Base-by-base conservation (phyloP, 1,140 invertebrate species). In the Zaprionus ghesquierei region DNA sequence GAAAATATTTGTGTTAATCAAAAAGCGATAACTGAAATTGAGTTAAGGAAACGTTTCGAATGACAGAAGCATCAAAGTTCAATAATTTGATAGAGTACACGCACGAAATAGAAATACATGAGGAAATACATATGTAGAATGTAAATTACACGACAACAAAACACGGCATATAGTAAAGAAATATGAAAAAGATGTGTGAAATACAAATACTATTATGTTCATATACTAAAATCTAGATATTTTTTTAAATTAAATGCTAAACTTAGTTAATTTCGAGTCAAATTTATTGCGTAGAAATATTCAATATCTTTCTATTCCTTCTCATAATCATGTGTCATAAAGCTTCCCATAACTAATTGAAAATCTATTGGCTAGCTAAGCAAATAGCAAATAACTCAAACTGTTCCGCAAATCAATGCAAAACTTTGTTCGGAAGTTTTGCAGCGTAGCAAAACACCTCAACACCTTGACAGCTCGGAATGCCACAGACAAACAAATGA, bases 391-490 rank as follows among this genome's bases (percentile, higher is more conserved):
- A 75, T 66, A 69, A 50, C 56, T 49, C 56, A 41, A 54, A 35
- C 51, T 31, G 13, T 12, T 58, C 27, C 18, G n/a, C 18, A 70
- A 61, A 65, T 75, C 55, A 66, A 46, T 53, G 53, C 69, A 63
- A 35, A 77, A 76, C 41, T 77, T 75, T 50, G 15, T 53, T 65
- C 22, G 25, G 46, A 59, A 68, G 58, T 69, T 66, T 46, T 44
- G 25, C 12, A 60, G 55, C 65, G 22, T 55, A 23, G 25, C 33
- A 53, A 51, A 62, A 50, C 55, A 69, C 68, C 75, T 79, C 81
- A 80, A 86, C 81, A 86, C 82, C 81, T 89, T 87, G 82, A 86
- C 82, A 75, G 82, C 79, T 46, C 41, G 41, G 69, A 76, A 79
- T 79, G 80, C 72, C 80, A 64, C 80, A 82, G 79, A 84, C 78